Evolutionary conservation across 2,797 vertebrate genomes (phyloP), one percentile per base, ranked within the genome.

Genomic region (Choloepus didactylus): DNA sequence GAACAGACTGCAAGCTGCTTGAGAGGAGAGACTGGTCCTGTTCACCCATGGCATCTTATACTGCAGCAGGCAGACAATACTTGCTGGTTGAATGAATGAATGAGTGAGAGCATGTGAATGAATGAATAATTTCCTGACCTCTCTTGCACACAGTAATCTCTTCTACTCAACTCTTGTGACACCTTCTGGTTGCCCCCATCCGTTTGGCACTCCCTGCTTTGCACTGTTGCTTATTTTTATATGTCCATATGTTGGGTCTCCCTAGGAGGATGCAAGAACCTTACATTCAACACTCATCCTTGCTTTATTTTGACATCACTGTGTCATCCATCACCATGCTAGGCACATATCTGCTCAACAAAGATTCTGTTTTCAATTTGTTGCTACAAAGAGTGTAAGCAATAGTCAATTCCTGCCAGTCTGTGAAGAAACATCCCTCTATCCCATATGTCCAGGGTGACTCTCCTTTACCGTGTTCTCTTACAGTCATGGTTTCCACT

Each of bases 401-500:
- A 35, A 35, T 35, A 6, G 19, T 41, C 16, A 15, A 1, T 4
- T 62, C 35, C 41, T 25, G 1, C 35, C 18, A 1, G 29, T 29
- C 8, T 60, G 2, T 16, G 29, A 51, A 62, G 59, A 75, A 25
- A 41, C 41, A 3, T 84, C 23, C 66, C 79, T 51, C 25, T 12
- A 11, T n/a, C 49, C 66, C 18, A 2, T 14, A 59, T 4, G 4
- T 31, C 60, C n/a, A 29, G 16, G 3, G 23, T 73, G 64, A 91
- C 49, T 19, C 15, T 86, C 25, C 16, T 70, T 51, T 73, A 16
- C 15, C 41, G 2, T 44, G 3, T 90, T 95, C n/a, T 83, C 25
- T 94, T 92, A 2, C 92, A 99, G 99, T 99, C 62, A 98, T 97
- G 21, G 93, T 99, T 96, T 98, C 98, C 72, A 98, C 96, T 29